A percentile compares a stretch with the other conserved stretches of the same genome.
These are phyloP conservation scores for Cantharis rufa DNA, from an alignment of 2,888 invertebrate genomes.

Conservation along the genomic window DNA sequence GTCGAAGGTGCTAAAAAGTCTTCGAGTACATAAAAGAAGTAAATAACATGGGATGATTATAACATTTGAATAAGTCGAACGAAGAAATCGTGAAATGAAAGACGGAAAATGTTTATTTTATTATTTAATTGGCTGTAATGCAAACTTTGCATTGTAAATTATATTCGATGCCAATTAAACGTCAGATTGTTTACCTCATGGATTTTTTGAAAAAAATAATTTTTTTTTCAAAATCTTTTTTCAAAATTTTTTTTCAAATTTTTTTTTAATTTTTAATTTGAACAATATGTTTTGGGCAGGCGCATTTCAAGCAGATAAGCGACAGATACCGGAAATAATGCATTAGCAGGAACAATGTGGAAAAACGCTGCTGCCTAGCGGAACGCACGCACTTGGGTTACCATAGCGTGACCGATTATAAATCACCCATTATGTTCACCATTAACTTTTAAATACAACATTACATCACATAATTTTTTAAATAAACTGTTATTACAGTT, in stretches of 20 bases:
- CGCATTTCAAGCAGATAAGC: slow-evolving; percentile 34
- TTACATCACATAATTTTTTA: slow-evolving; percentile 26
- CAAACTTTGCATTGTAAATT: background rate
- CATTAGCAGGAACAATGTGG: slow-evolving; percentile 47
- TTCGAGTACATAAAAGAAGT: background rate
- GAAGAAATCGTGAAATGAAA: background rate
- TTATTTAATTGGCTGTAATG: background rate
- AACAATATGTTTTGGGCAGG: slow-evolving; percentile 28
- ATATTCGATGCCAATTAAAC: background rate
- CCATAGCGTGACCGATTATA: slow-evolving; percentile 49
- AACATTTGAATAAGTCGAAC: background rate
- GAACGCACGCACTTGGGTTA: slow-evolving; percentile 44
- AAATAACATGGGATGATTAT: background rate
- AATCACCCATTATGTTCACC: slow-evolving; percentile 48
- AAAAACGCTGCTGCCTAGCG: slow-evolving; percentile 43
- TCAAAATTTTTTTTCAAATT: too few species aligned
- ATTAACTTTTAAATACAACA: slow-evolving; percentile 36
- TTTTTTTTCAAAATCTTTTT: background rate
- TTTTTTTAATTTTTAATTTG: slow-evolving; percentile 21
- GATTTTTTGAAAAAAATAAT: background rate
- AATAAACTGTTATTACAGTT: slow-evolving; percentile 36
- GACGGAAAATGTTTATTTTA: background rate
- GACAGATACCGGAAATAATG: slow-evolving; percentile 44
- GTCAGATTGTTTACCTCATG: background rate
- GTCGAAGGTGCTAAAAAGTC: background rate